A percentile compares a stretch with the other conserved stretches of the same genome.
Evolutionary conservation across 2,888 invertebrate species (phyloP).

Genomic region (Lithophane leautieri): DNA sequence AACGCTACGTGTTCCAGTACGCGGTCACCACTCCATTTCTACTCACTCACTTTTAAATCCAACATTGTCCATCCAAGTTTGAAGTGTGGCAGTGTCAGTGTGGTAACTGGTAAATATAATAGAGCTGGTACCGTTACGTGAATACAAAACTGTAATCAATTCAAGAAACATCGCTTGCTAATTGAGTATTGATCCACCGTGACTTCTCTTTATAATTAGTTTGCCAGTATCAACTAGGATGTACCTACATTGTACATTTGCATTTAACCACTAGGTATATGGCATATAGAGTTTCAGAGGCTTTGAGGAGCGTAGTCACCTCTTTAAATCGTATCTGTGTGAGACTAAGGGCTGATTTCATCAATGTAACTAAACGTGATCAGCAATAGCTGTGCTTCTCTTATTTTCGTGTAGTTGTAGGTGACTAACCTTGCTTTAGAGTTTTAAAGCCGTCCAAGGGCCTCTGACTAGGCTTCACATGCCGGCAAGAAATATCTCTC

Average conservation of each 20-base stretch:
- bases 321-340: neutral
- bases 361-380: no score
- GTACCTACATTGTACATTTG: neutral
- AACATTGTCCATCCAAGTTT: neutral
- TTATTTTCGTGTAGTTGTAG: no score
- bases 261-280: neutral
- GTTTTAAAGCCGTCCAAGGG: no score
- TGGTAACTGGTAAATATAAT: neutral
- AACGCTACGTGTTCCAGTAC: no score
- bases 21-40: neutral
- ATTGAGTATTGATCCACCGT: slow-evolving; percentile 52
- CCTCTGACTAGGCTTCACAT: no score
- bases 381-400: no score
- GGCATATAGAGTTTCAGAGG: neutral
- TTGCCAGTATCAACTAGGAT: neutral
- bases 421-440: no score
- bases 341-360: no score
- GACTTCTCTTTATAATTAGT: slow-evolving; percentile 39
- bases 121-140: neutral
- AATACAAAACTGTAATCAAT: slow-evolving; percentile 36
- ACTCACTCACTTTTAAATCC: slow-evolving; percentile 33
- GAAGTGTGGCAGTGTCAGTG: neutral
- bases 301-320: neutral
- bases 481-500: no score
- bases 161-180: slow-evolving; percentile 28